Conservation (phyloP, 2,797 vertebrate genomes). For the Limnodromus scolopaceus region DNA sequence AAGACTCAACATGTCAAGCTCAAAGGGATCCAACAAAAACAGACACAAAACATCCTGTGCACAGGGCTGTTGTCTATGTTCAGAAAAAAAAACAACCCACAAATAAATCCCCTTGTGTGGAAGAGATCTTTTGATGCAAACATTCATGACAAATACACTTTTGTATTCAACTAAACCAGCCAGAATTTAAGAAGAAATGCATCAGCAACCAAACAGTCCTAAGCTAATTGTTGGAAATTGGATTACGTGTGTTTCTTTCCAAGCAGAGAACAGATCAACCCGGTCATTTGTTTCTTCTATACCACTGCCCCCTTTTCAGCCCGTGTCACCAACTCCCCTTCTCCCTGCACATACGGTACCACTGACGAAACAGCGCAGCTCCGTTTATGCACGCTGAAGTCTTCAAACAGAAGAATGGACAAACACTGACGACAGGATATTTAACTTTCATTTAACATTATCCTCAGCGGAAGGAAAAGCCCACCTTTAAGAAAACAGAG, state of each 20-base stretch:
- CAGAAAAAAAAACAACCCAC: not conserved
- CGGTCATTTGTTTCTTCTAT: not conserved
- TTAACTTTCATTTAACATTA: not conserved
- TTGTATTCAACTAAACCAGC: fast-evolving
- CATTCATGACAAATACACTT: fast-evolving
- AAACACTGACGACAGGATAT: not conserved
- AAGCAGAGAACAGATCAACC: not conserved
- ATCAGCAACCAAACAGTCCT: not conserved
- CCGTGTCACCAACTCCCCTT: not conserved
- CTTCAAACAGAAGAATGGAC: not conserved
- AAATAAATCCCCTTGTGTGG: not conserved
- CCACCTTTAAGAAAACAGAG: not conserved
- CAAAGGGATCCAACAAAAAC: not conserved
- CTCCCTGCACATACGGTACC: fast-evolving
- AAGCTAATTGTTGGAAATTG: not conserved
- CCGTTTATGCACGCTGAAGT: not conserved
- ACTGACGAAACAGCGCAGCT: fast-evolving
- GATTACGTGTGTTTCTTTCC: not conserved
- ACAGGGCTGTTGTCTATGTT: not conserved
- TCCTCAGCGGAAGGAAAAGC: not conserved
- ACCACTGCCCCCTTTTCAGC: not conserved
- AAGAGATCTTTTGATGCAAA: not conserved
- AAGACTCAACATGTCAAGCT: not conserved
- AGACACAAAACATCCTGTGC: not conserved
- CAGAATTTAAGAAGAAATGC: not conserved